phyloP scores from a whole-genome alignment of 2,113 vertebrate genomes.

The Tetraodon nigroviridis region DNA sequence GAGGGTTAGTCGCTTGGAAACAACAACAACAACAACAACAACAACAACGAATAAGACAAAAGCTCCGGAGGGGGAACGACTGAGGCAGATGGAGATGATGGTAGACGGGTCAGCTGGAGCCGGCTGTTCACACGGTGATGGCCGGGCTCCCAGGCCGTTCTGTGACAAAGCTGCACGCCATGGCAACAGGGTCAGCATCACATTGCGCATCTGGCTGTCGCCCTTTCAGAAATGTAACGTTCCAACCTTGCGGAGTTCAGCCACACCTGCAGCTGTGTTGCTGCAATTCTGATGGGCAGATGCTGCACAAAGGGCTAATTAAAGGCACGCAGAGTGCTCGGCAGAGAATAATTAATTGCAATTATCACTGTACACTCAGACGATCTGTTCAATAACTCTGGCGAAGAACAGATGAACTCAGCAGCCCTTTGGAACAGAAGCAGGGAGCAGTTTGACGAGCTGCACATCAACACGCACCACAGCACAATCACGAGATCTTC shows the following conservation, averaged over 20 bases:
- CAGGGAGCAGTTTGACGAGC: conserved; percentile 21
- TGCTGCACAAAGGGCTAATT: conserved; percentile 41
- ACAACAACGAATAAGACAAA: conserved; percentile 15
- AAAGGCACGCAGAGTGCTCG: conserved; percentile 28
- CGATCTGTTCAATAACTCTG: conserved; percentile 37
- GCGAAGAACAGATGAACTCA: conserved; percentile 26
- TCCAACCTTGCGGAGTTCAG: too few relatives aligned
- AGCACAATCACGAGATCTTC: conserved; percentile 10
- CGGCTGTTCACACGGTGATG: conserved; percentile 31
- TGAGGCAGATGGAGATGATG: conserved; percentile 13
- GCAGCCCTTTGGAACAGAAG: conserved; percentile 10
- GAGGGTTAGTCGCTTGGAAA: conserved; percentile 16
- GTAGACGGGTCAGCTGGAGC: conserved; percentile 24
- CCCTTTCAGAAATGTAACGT: too few relatives aligned
- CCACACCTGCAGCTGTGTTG: background rate
- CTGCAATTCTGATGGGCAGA: conserved; percentile 42
- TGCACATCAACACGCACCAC: conserved; percentile 11
- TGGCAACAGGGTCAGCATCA: conserved; percentile 39
- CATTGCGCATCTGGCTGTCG: background rate
- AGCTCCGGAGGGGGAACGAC: conserved; percentile 7
- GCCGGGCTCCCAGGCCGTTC: conserved; percentile 45
- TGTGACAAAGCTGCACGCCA: conserved; percentile 43
- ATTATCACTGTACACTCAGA: conserved; percentile 31
- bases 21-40: conserved; percentile 3
- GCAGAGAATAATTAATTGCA: conserved; percentile 34